Evolutionary conservation across 1,140 invertebrate genomes (phyloP).

Genomic region (Bombus huntii): DNA sequence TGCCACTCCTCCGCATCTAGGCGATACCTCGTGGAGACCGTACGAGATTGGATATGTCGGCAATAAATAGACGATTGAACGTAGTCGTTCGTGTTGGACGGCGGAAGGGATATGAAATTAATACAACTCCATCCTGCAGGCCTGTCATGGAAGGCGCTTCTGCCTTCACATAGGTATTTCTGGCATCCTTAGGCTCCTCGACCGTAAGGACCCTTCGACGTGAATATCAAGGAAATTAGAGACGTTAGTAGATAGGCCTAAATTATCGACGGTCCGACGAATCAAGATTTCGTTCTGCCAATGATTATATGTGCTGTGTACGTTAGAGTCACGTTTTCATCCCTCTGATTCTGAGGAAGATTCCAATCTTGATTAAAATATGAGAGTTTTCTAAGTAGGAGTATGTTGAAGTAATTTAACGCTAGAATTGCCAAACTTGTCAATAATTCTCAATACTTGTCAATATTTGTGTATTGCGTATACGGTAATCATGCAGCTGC

Average conservation of each 20-base stretch:
- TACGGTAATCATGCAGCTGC: no score
- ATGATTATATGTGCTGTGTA: conserved; percentile 20
- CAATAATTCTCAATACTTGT: no score
- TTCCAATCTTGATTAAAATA: background rate
- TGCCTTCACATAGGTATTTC: conserved; percentile 75
- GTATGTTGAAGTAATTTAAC: background rate
- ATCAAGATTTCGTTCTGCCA: conserved; percentile 46
- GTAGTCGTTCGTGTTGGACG: conserved; percentile 56
- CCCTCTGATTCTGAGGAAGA: no score
- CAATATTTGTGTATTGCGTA: no score
- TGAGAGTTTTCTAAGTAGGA: background rate
- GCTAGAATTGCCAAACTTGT: no score
- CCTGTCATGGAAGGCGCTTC: conserved; percentile 65
- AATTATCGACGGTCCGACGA: conserved; percentile 68
- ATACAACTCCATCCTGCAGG: conserved; percentile 72
- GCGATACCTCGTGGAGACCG: conserved; percentile 71
- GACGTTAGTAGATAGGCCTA: conserved; percentile 69
- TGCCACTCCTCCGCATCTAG: conserved; percentile 73
- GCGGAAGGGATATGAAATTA: conserved; percentile 80
- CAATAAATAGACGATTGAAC: conserved; percentile 79
- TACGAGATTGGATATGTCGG: conserved; percentile 69
- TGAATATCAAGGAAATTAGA: conserved; percentile 82
- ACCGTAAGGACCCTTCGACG: conserved; percentile 79
- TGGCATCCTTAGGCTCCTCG: conserved; percentile 79
- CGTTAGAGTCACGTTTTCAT: background rate